These are phyloP conservation scores for Chondrosia reniformis DNA, from an alignment of 37 sponge, comb jelly and placozoan species.

Conservation along the genomic window DNA sequence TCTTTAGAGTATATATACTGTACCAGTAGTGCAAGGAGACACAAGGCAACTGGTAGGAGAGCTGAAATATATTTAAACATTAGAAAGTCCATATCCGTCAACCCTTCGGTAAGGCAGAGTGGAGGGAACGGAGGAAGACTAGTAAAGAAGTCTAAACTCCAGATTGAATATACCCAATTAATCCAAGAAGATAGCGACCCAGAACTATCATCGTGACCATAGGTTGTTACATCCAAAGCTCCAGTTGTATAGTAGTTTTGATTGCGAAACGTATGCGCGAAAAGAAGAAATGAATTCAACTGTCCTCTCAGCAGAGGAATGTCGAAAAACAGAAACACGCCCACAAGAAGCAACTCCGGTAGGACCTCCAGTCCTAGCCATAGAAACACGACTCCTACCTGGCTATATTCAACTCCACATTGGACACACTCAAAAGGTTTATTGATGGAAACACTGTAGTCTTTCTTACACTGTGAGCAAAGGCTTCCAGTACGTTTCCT, in stretches of 20 bases:
- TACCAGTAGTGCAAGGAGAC: not conserved
- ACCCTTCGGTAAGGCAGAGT: not conserved
- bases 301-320: slow-evolving; percentile 13
- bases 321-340: slow-evolving; percentile 7
- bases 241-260: slow-evolving; percentile 3
- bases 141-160: slow-evolving; percentile 15
- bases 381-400: not conserved
- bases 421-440: not conserved
- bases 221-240: not conserved
- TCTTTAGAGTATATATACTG: not conserved
- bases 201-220: not conserved
- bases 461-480: slow-evolving; percentile 2
- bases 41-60: not conserved
- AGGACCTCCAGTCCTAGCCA: not conserved
- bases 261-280: not conserved
- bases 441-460: not conserved
- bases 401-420: not conserved
- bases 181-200: not conserved
- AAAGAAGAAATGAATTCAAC: slow-evolving; percentile 20
- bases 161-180: not conserved
- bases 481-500: not conserved
- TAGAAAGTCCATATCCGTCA: not conserved
- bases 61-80: not conserved
- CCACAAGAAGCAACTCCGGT: slow-evolving; percentile 3
- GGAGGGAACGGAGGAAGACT: not conserved